These are phyloP conservation scores for Calephelis perditalis DNA, from an alignment of 2,888 invertebrate species.

Conservation along the genomic window DNA sequence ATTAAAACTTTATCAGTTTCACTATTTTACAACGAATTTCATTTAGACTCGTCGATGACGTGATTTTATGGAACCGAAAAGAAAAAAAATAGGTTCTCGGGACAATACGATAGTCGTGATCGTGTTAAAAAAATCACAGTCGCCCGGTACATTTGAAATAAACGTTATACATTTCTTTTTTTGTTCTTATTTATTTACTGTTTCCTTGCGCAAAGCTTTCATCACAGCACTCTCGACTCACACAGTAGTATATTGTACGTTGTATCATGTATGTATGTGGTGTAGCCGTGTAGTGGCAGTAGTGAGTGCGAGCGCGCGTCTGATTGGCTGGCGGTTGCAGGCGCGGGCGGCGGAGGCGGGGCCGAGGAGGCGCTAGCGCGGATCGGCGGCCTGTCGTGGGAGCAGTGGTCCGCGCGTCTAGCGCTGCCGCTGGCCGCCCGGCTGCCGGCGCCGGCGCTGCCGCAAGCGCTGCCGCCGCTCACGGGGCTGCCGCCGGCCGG, in stretches of 20 bases:
- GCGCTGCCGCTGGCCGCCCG: slow-evolving; percentile 83
- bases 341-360: slow-evolving; percentile 43
- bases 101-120: slow-evolving; percentile 19
- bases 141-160: slow-evolving; percentile 44
- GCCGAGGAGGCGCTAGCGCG: slow-evolving; percentile 83
- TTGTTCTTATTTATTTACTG: slow-evolving; percentile 60
- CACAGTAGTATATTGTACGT: slow-evolving; percentile 67
- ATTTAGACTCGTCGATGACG: neutral
- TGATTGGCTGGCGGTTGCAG: slow-evolving; percentile 52
- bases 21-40: neutral
- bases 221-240: slow-evolving; percentile 76
- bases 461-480: slow-evolving; percentile 84
- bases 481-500: slow-evolving; percentile 49
- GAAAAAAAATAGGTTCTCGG: neutral
- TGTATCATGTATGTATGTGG: slow-evolving; percentile 39
- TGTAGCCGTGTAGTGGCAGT: slow-evolving; percentile 31
- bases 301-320: slow-evolving; percentile 31
- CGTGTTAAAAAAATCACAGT: slow-evolving; percentile 24
- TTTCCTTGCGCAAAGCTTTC: slow-evolving; percentile 70
- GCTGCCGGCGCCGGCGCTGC: slow-evolving; percentile 60
- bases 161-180: slow-evolving; percentile 60
- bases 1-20: slow-evolving; percentile 43
- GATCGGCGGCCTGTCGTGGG: slow-evolving; percentile 83
- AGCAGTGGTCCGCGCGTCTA: slow-evolving; percentile 85
- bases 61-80: neutral